phyloP scores from a whole-genome alignment of 1,140 invertebrate species.

The Atopsyche davidsoni region DNA sequence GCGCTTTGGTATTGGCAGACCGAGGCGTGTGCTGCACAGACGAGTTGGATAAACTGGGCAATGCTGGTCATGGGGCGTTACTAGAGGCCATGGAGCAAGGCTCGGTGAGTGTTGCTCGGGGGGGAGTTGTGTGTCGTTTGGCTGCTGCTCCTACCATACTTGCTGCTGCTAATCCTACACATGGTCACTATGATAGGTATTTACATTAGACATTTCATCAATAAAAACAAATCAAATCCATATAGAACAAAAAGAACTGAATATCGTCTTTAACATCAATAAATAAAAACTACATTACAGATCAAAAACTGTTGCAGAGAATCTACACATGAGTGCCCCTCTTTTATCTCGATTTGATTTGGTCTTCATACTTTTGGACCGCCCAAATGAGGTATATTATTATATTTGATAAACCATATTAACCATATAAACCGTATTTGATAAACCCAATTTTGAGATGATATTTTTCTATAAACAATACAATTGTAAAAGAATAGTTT shows the following conservation, averaged over 20 bases:
- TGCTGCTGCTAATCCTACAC: slow-evolving; percentile 86
- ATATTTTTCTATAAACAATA: too few species aligned
- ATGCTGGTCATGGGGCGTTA: slow-evolving; percentile 48
- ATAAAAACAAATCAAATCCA: too few species aligned
- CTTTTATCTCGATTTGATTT: slow-evolving; percentile 90
- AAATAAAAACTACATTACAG: slow-evolving; percentile 34
- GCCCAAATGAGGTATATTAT: slow-evolving; percentile 58
- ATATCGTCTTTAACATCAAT: too few species aligned
- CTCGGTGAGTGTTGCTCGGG: slow-evolving; percentile 84
- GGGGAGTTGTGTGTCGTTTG: slow-evolving; percentile 72
- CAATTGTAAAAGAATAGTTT: too few species aligned
- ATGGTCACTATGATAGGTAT: slow-evolving; percentile 76
- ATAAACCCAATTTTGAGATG: too few species aligned
- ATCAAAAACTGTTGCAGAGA: slow-evolving; percentile 82
- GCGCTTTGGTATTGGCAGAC: slow-evolving; percentile 75
- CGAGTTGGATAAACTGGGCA: slow-evolving; percentile 90
- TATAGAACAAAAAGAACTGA: too few species aligned
- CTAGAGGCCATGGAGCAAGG: slow-evolving; percentile 96
- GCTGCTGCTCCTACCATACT: slow-evolving; percentile 78
- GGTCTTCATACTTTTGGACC: slow-evolving; percentile 85
- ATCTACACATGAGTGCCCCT: slow-evolving; percentile 79
- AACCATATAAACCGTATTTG: too few species aligned
- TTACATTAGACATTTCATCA: neutral
- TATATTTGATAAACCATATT: neutral
- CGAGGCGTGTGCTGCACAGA: slow-evolving; percentile 90